These are phyloP conservation scores for Akabosia matsudoensis DNA, from an alignment of 1,140 invertebrate species.

Conservation along the genomic window DNA sequence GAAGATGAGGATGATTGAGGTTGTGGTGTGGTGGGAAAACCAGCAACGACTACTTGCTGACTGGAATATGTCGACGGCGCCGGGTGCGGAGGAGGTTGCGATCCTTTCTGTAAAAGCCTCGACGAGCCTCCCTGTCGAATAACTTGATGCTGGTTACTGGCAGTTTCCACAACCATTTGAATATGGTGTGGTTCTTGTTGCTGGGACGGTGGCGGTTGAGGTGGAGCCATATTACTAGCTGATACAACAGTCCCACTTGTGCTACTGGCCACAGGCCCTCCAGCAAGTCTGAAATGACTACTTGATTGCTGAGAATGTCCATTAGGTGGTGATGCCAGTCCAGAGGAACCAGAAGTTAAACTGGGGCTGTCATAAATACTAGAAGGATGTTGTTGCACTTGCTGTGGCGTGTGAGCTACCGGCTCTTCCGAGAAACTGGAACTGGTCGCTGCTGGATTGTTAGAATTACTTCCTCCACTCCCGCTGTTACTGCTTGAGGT, in stretches of 20 bases:
- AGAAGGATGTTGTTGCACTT: neutral
- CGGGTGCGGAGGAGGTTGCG: neutral
- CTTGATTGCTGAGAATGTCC: neutral
- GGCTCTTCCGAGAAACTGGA: neutral
- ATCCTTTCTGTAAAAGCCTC: neutral
- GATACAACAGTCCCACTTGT: neutral
- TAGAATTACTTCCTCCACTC: neutral
- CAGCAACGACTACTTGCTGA: neutral
- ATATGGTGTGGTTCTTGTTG: neutral
- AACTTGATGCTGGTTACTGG: conserved; percentile 4
- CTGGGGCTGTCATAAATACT: neutral
- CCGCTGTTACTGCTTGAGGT: neutral
- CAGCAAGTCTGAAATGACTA: neutral
- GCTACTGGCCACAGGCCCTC: neutral
- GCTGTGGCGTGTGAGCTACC: neutral
- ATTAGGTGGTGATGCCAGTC: neutral
- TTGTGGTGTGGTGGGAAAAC: neutral
- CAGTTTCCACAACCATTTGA: neutral
- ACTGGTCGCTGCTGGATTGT: no score
- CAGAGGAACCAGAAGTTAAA: neutral
- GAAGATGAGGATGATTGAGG: neutral
- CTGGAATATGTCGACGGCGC: neutral
- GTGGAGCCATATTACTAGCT: neutral
- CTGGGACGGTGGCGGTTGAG: neutral
- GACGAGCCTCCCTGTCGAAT: neutral